A percentile compares a stretch with the other conserved stretches of the same genome.
Conservation (phyloP, 2,888 invertebrate species). For the Scelioninae gen. 2 region DNA sequence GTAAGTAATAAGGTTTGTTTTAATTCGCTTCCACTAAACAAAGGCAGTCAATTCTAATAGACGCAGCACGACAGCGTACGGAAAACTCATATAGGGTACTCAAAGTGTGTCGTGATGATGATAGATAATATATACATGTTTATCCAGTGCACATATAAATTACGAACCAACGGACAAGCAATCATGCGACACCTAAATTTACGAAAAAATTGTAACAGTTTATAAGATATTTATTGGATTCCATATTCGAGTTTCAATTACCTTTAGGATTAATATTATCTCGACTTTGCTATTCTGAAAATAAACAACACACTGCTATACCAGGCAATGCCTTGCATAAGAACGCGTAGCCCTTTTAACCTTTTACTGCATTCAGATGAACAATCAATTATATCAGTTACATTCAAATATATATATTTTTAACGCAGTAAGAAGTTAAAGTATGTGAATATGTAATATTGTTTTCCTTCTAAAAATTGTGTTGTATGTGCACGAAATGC, state of each 20-base stretch:
- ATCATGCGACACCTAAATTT: constrained; percentile 72
- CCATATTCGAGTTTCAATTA: constrained; percentile 71
- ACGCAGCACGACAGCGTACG: constrained; percentile 52
- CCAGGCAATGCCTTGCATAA: constrained; percentile 72
- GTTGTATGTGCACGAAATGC: constrained; percentile 57
- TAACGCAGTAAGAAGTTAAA: constrained; percentile 47
- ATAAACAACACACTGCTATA: constrained; percentile 73
- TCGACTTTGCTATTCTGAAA: constrained; percentile 74
- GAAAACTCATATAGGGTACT: constrained; percentile 40
- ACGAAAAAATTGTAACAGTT: constrained; percentile 66
- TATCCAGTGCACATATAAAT: constrained; percentile 65
- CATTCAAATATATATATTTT: constrained; percentile 1
- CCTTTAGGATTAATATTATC: constrained; percentile 73
- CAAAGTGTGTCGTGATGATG: constrained; percentile 64
- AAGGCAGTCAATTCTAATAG: constrained; percentile 55
- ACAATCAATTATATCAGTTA: constrained; percentile 18
- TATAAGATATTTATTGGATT: constrained; percentile 67
- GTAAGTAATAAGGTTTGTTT: constrained; percentile 21
- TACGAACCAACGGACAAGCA: constrained; percentile 67
- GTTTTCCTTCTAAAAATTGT: constrained; percentile 37
- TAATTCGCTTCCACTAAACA: constrained; percentile 46
- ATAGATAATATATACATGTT: constrained; percentile 62
- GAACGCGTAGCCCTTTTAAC: constrained; percentile 66
- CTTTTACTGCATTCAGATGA: constrained; percentile 41
- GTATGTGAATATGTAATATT: constrained; percentile 42